Evolutionary conservation across 2,888 invertebrate species (phyloP), one percentile per base, ranked within the genome.

Genomic region (Drosophila kuntzei): DNA sequence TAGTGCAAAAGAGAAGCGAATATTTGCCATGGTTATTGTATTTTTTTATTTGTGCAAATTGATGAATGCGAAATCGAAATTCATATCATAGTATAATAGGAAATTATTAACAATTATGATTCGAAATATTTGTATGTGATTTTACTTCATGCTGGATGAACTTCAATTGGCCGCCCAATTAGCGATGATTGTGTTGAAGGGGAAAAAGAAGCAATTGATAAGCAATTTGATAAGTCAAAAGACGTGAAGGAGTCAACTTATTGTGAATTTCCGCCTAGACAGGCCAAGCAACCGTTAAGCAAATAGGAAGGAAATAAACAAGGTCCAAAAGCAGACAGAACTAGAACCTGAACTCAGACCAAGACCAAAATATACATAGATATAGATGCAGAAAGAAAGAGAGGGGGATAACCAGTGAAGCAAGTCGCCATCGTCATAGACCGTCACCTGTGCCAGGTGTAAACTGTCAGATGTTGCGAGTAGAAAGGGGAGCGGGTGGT

Each of bases 391-490:
- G 20, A 39, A 14, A 3, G 8, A 36, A 20, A 25, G 49, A 20
- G 27, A 51, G 51, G 29, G 43, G 36, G 46, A 54, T 68, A 83
- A 85, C 76, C 89, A 85, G 72, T 89, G 85, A 85, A 76, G 78
- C 89, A 87, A 85, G 87, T 89, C 87, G 77, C 74, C 65, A 53
- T 25, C 68, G 75, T 71, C 69, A 69, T 67, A 73, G 68, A 71
- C 70, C 68, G 75, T 80, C 80, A 75, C 86, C 87, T 86, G 78
- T 79, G 79, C 89, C 90, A 90, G 90, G 90, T 90, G 90, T 90
- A 90, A 90, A 79, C 90, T 90, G 88, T 83, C 88, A 85, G 83
- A 47, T 63, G 60, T n/a, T 29, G 32, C 20, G 41, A 29, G 7
- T 18, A n/a, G 29, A 4, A n/a, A 27, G 16, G n/a, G 18, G 27